Evolutionary conservation across 2,113 vertebrate species (phyloP).

Genomic region (Aviceda subcristata): DNA sequence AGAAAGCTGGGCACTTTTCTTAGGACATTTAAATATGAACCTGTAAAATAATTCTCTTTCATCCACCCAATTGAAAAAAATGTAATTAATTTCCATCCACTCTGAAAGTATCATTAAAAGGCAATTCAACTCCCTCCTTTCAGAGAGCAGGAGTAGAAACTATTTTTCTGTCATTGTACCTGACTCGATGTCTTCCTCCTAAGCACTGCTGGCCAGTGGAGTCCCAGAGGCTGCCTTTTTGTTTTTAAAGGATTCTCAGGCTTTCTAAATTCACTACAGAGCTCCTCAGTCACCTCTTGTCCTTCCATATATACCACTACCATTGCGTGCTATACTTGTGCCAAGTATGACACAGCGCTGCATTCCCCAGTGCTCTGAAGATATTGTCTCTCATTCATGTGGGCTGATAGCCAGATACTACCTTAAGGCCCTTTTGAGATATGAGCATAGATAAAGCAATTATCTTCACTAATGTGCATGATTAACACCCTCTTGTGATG

Average conservation of each 20-base stretch:
- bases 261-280: background rate
- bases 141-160: background rate
- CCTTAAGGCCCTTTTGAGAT: background rate
- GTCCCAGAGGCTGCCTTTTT: background rate
- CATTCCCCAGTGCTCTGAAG: background rate
- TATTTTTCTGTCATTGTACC: background rate
- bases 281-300: background rate
- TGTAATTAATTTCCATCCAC: background rate
- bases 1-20: background rate
- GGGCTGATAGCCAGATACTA: background rate
- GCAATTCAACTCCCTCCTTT: background rate
- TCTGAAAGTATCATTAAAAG: background rate
- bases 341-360: background rate
- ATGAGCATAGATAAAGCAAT: background rate
- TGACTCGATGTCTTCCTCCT: background rate
- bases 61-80: background rate
- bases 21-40: background rate
- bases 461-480: background rate
- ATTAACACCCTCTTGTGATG: background rate
- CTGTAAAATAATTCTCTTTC: background rate
- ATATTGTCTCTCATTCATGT: background rate
- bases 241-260: background rate
- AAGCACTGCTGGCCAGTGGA: background rate
- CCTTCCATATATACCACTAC: background rate
- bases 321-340: background rate